phyloP scores from a whole-genome alignment of 2,113 vertebrate genomes.

The Neogobius melanostomus region DNA sequence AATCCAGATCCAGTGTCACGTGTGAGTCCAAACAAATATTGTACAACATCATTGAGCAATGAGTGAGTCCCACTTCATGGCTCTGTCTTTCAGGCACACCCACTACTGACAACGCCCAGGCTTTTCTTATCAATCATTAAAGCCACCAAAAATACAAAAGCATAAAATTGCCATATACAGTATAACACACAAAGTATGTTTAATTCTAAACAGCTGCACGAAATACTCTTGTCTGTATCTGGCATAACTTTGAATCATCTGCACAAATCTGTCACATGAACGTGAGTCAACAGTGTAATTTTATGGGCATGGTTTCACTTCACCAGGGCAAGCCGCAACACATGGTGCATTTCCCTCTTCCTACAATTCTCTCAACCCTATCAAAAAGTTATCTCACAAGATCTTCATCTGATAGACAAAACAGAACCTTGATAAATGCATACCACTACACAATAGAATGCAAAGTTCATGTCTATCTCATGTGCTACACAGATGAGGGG shows the following conservation, averaged over 20 bases:
- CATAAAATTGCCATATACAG: not conserved
- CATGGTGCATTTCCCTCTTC: constrained; percentile 23
- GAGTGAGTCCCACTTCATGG: constrained; percentile 53
- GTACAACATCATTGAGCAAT: constrained; percentile 36
- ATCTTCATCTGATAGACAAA: constrained; percentile 25
- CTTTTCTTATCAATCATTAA: not conserved
- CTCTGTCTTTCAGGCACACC: constrained; percentile 53
- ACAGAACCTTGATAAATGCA: constrained; percentile 38
- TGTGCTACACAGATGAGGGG: constrained; percentile 32
- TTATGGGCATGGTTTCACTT: constrained; percentile 37
- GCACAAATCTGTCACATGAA: constrained; percentile 35
- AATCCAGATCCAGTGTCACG: constrained; percentile 60
- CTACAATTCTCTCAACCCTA: constrained; percentile 7
- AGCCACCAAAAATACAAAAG: not conserved
- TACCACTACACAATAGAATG: constrained; percentile 31
- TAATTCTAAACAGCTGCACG: not conserved
- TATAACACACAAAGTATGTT: not conserved
- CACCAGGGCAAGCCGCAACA: constrained; percentile 22
- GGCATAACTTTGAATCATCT: not conserved
- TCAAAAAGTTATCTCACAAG: constrained; percentile 3
- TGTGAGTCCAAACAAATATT: constrained; percentile 69
- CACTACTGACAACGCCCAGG: constrained; percentile 66
- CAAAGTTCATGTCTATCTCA: constrained; percentile 42
- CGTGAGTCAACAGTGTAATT: constrained; percentile 7
- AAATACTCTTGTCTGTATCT: not conserved